Percentiles rank a stretch among this genome's conserved stretches.
phyloP scores from a whole-genome alignment of 1,140 invertebrate genomes.

The Pararge aegeria region DNA sequence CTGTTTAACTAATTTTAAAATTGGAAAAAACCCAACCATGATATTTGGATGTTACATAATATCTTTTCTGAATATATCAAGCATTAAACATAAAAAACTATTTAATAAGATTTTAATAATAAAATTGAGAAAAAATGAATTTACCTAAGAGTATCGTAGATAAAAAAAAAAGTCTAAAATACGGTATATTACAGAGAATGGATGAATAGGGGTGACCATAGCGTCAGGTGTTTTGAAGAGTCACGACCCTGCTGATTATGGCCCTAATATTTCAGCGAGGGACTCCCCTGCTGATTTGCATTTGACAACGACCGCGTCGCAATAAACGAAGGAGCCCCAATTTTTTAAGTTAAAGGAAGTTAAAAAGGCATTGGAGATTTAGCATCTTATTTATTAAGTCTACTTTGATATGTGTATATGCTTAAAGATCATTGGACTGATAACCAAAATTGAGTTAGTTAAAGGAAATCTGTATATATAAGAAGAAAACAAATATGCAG shows the following conservation, averaged over 20 bases:
- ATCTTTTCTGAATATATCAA: no score
- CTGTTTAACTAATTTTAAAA: no score
- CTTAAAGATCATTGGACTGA: no score
- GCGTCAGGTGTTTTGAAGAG: slow-evolving; percentile 42
- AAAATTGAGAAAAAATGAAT: background rate
- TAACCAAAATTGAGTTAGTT: no score
- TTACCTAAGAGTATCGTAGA: no score
- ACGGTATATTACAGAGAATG: background rate
- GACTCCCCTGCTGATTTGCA: slow-evolving; percentile 40
- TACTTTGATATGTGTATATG: no score
- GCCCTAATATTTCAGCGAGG: slow-evolving; percentile 41
- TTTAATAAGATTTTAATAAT: background rate
- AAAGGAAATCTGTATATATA: no score
- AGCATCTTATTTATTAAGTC: background rate
- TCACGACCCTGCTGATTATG: slow-evolving; percentile 38
- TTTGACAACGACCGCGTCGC: slow-evolving; percentile 35
- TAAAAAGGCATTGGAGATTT: background rate
- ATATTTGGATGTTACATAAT: no score
- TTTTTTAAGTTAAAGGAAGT: background rate
- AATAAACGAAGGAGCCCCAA: slow-evolving; percentile 33
- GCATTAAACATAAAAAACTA: no score
- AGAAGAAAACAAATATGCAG: no score
- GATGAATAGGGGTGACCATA: slow-evolving; percentile 37
- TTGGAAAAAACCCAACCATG: no score
- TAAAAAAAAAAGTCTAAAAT: no score